Evolutionary conservation across 2,113 vertebrate species (phyloP).

Genomic region (Tragelaphus imberbis): DNA sequence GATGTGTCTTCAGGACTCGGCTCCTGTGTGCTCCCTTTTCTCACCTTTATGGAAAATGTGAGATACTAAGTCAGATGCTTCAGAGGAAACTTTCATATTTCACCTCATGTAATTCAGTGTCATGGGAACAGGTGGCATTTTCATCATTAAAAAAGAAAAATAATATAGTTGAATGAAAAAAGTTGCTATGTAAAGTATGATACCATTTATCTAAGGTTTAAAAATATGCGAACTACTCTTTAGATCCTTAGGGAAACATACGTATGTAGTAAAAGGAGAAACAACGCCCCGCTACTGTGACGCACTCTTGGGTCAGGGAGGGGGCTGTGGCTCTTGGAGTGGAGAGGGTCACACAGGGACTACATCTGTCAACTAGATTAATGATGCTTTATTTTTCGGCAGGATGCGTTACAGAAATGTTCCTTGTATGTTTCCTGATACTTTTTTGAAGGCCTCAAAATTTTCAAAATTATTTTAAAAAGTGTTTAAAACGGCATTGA

Average conservation of each 20-base stretch:
- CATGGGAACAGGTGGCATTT: not conserved
- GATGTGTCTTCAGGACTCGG: not conserved
- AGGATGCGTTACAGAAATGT: not conserved
- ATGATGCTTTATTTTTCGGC: not conserved
- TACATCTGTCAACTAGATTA: not conserved
- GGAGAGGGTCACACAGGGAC: not conserved
- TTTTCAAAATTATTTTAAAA: not conserved
- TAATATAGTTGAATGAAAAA: not conserved
- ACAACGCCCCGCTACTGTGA: not conserved
- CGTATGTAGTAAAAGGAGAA: not conserved
- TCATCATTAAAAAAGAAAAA: not conserved
- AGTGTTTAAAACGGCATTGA: not conserved
- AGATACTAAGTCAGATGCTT: not conserved
- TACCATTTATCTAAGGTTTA: not conserved
- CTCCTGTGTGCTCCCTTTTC: not conserved
- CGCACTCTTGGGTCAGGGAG: rapidly evolving
- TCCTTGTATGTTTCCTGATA: not conserved
- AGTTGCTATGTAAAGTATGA: not conserved
- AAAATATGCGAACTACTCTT: not conserved
- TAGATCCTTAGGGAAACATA: not conserved
- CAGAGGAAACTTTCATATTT: not conserved
- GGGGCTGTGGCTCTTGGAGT: not conserved
- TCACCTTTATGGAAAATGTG: not conserved
- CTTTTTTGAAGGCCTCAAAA: not conserved
- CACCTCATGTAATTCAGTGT: not conserved